Conservation (phyloP, 2,888 invertebrate genomes). For the Mesoligia furuncula region DNA sequence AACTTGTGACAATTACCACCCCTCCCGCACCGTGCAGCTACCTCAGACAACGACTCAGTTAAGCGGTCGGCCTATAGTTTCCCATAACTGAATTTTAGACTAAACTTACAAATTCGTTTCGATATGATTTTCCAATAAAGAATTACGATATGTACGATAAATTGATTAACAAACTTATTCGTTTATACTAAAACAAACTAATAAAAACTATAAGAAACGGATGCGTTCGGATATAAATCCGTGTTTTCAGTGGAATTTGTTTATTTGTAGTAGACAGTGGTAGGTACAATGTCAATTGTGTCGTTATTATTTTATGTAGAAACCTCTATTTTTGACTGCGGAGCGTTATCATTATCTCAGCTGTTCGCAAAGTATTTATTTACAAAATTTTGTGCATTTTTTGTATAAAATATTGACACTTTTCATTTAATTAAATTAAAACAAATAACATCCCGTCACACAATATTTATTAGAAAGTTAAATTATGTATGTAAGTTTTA, state of each 20-base stretch:
- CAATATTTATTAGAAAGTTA: too few relatives aligned
- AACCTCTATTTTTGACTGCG: conserved; percentile 25
- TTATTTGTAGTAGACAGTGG: conserved; percentile 5
- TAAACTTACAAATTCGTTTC: not conserved
- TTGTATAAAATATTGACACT: too few relatives aligned
- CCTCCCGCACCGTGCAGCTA: too few relatives aligned
- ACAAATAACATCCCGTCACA: too few relatives aligned
- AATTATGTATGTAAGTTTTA: too few relatives aligned
- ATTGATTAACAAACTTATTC: not conserved
- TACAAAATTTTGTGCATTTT: conserved; percentile 40
- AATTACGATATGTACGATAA: not conserved
- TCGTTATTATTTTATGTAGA: conserved; percentile 15
- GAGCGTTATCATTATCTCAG: conserved; percentile 24
- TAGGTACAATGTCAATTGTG: conserved; percentile 34
- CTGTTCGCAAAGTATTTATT: conserved; percentile 23
- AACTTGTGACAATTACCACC: too few relatives aligned
- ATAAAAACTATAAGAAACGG: not conserved
- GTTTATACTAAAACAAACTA: not conserved
- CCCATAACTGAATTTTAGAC: not conserved
- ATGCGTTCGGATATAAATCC: not conserved
- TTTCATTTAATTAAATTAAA: too few relatives aligned
- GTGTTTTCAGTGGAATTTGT: not conserved
- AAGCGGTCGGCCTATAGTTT: too few relatives aligned
- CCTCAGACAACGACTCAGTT: too few relatives aligned
- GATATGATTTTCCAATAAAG: not conserved